Evolutionary conservation across 1,140 invertebrate genomes (phyloP).

Genomic region (Drosophila elegans): DNA sequence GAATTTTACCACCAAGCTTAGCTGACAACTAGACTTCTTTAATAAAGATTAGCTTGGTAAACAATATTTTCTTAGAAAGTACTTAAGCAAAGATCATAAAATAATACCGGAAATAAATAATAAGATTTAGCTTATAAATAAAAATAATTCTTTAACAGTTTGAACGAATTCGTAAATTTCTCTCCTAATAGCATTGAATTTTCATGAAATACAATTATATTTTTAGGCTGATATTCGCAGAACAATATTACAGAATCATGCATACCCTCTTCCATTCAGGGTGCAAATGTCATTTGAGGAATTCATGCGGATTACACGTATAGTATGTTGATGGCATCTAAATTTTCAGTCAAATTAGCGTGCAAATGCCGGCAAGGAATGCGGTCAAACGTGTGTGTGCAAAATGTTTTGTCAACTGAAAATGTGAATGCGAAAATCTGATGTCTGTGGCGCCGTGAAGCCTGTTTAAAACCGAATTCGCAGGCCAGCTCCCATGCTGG

Average conservation of each 20-base stretch:
- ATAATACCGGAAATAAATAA: too few species aligned
- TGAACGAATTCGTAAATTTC: too few species aligned
- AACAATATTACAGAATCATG: not conserved
- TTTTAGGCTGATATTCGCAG: slow-evolving; percentile 1
- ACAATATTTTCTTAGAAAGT: too few species aligned
- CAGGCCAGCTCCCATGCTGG: slow-evolving; percentile 12
- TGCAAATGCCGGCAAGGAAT: slow-evolving; percentile 30
- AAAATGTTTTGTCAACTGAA: slow-evolving; percentile 48
- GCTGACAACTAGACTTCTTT: not conserved
- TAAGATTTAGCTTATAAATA: too few species aligned
- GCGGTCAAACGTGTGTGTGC: slow-evolving; percentile 11
- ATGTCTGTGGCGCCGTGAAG: slow-evolving; percentile 24
- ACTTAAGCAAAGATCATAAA: too few species aligned
- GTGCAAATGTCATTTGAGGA: slow-evolving; percentile 37
- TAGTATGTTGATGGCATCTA: slow-evolving; percentile 35
- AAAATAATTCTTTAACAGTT: too few species aligned
- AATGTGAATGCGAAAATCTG: slow-evolving; percentile 44
- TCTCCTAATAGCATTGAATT: too few species aligned
- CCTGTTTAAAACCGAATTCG: slow-evolving; percentile 41
- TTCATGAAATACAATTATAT: slow-evolving; percentile 3
- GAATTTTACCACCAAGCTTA: too few species aligned
- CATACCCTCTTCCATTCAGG: slow-evolving; percentile 9
- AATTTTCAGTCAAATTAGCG: slow-evolving; percentile 58
- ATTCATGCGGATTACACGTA: slow-evolving; percentile 28
- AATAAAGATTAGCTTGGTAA: too few species aligned